phyloP scores from a whole-genome alignment of 2,113 vertebrate genomes.

The Oriolus oriolus region DNA sequence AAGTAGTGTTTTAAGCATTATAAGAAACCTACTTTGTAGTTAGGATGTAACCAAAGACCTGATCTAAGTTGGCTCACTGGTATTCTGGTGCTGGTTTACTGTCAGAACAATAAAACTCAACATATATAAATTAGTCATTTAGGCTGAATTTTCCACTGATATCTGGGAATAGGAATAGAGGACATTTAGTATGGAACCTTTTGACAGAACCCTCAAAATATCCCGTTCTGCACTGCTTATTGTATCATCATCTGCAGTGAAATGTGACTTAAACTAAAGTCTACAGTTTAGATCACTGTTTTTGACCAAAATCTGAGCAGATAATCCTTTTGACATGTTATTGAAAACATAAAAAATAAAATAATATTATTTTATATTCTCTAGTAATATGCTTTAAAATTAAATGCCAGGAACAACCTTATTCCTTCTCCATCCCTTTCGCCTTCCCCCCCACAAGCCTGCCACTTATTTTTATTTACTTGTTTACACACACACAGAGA shows the following conservation, averaged over 20 bases:
- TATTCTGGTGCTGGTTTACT: background rate
- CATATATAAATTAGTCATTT: background rate
- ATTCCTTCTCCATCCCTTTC: background rate
- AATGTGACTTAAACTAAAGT: background rate
- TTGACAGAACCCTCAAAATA: background rate
- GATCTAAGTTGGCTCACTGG: background rate
- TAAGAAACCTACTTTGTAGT: background rate
- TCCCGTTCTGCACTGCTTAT: background rate
- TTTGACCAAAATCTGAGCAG: background rate
- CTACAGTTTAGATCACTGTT: background rate
- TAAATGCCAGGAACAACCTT: background rate
- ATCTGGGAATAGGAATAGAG: background rate
- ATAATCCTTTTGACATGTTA: background rate
- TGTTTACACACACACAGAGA: rapidly evolving
- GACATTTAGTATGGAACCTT: background rate
- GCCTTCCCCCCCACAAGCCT: rapidly evolving
- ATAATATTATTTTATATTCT: background rate
- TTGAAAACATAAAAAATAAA: background rate
- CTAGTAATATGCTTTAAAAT: background rate
- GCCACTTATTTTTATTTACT: background rate
- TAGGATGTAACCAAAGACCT: background rate
- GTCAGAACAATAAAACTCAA: background rate
- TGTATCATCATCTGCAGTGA: background rate
- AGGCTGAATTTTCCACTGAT: background rate
- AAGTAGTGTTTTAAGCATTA: background rate